Conservation (phyloP, 2,113 vertebrate species). For the Psilopogon haemacephalus region DNA sequence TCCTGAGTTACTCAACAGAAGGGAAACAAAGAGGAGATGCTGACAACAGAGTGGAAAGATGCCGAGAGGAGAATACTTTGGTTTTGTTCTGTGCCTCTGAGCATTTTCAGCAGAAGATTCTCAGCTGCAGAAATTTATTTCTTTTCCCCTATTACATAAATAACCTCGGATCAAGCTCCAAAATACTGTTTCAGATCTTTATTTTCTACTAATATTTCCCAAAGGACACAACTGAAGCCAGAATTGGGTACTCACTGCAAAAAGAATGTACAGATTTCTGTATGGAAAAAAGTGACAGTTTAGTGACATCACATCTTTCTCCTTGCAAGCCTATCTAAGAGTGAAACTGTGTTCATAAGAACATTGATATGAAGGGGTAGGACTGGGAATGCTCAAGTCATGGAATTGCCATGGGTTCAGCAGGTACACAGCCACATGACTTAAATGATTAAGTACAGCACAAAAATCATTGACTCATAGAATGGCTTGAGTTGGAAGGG, state of each 20-base stretch:
- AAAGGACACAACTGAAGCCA: background rate
- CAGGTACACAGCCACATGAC: background rate
- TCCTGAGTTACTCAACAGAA: background rate
- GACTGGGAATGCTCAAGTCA: background rate
- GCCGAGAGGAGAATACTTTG: background rate
- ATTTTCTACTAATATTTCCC: background rate
- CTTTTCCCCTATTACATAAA: background rate
- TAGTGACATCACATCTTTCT: background rate
- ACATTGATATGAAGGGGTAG: background rate
- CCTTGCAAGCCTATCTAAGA: background rate
- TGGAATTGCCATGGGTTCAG: background rate
- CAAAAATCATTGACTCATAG: background rate
- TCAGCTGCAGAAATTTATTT: background rate
- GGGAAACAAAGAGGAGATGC: background rate
- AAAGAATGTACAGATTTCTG: background rate
- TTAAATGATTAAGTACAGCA: background rate
- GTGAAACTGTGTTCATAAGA: background rate
- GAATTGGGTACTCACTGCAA: background rate
- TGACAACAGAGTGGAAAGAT: background rate
- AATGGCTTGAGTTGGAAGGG: too few species aligned
- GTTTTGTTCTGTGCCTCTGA: background rate
- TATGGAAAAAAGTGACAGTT: background rate
- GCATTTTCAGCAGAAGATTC: background rate
- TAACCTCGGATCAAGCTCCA: background rate
- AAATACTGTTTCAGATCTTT: background rate